A percentile compares a stretch with the other conserved stretches of the same genome.
Evolutionary conservation across 2,113 vertebrate genomes (phyloP).

Genomic region (Gracilinanus agilis): DNA sequence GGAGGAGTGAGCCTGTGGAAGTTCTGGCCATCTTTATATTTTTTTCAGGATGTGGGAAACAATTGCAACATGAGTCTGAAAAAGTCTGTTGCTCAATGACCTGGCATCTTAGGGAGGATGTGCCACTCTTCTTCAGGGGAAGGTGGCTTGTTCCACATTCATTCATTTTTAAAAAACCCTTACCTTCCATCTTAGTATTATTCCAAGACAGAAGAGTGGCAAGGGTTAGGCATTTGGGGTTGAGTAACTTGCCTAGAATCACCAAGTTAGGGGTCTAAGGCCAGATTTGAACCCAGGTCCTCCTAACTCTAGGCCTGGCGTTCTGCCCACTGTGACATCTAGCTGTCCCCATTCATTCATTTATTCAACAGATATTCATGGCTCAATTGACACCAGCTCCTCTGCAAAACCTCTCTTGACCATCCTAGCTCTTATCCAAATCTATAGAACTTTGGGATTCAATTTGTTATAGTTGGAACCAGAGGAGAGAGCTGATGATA

Average conservation of each 20-base stretch:
- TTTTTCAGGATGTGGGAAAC: not conserved
- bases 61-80: not conserved
- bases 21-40: not conserved
- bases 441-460: not conserved
- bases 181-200: too few species aligned
- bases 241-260: too few species aligned
- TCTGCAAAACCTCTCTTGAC: not conserved
- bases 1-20: accelerated
- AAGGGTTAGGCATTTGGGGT: too few species aligned
- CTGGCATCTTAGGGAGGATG: not conserved
- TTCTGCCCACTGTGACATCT: too few species aligned
- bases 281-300: too few species aligned
- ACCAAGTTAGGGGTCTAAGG: too few species aligned
- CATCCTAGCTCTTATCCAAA: not conserved
- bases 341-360: not conserved
- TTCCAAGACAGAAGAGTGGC: too few species aligned
- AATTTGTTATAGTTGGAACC: not conserved
- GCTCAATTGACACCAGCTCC: not conserved
- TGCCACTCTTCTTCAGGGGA: not conserved
- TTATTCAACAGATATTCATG: not conserved
- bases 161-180: not conserved
- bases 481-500: not conserved
- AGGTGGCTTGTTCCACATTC: not conserved
- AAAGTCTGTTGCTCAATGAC: not conserved
- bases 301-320: too few species aligned